These are phyloP conservation scores for Pogonocherus hispidulus DNA, from an alignment of 2,888 invertebrate genomes.

Conservation along the genomic window DNA sequence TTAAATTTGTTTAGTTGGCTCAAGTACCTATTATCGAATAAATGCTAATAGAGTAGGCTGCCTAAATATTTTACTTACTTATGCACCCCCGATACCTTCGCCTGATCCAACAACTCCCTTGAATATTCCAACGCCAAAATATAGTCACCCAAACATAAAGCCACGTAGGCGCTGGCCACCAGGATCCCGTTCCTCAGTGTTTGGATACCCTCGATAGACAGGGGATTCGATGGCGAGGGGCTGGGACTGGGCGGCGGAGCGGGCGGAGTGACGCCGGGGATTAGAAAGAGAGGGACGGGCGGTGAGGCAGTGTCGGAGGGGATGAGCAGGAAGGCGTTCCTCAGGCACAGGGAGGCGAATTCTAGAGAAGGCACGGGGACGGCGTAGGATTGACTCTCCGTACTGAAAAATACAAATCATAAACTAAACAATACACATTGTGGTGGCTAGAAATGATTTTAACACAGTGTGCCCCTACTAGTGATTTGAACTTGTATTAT, in stretches of 20 bases:
- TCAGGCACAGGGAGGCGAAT: conserved; percentile 89
- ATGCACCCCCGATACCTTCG: conserved; percentile 80
- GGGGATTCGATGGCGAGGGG: conserved; percentile 75
- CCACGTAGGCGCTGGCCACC: conserved; percentile 86
- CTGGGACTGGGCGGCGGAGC: conserved; percentile 64
- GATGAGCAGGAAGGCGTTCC: conserved; percentile 84
- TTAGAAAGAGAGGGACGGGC: conserved; percentile 66
- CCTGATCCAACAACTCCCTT: conserved; percentile 79
- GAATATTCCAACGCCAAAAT: conserved; percentile 84
- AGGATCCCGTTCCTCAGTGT: conserved; percentile 78
- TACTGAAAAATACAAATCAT: conserved; percentile 63
- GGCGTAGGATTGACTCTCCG: conserved; percentile 82
- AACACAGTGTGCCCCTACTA: too few species aligned
- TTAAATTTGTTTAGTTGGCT: too few species aligned
- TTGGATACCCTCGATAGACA: conserved; percentile 74
- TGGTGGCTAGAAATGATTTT: too few species aligned
- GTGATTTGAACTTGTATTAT: too few species aligned
- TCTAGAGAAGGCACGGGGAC: conserved; percentile 90
- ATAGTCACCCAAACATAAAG: conserved; percentile 88
- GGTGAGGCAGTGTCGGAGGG: conserved; percentile 69
- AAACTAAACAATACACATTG: too few species aligned
- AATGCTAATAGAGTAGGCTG: too few species aligned
- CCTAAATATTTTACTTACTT: too few species aligned
- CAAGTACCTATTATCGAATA: too few species aligned
- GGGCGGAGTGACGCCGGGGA: conserved; percentile 65